Conservation (phyloP, 1,140 invertebrate species). For the Bombus waltoni region DNA sequence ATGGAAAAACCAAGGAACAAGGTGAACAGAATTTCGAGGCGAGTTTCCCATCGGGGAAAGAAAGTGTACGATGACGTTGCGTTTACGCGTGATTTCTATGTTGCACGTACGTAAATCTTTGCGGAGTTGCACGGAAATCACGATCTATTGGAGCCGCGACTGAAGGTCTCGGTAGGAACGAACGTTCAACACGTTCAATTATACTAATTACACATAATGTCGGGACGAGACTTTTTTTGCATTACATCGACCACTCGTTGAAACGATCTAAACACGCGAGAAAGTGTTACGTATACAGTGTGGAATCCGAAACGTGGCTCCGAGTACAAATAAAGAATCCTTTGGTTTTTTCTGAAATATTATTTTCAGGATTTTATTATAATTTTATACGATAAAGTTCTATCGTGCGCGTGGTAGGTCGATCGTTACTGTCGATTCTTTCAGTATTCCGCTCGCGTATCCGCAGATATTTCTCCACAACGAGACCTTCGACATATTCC, state of each 20-base stretch:
- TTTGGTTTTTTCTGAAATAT: not conserved
- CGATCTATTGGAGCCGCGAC: not conserved
- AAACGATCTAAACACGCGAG: not conserved
- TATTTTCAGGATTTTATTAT: not conserved
- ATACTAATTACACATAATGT: too few species aligned
- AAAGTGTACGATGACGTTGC: not conserved
- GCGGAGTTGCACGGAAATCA: not conserved
- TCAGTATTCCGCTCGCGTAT: conserved; percentile 1
- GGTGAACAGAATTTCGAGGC: not conserved
- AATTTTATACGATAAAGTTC: not conserved
- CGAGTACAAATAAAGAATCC: not conserved
- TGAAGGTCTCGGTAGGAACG: not conserved
- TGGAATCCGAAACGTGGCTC: not conserved
- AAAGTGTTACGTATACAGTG: not conserved
- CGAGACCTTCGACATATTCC: not conserved
- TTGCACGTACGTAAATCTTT: not conserved
- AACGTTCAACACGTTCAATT: not conserved
- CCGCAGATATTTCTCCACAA: conserved; percentile 22
- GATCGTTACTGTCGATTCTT: not conserved
- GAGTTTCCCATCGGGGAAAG: not conserved
- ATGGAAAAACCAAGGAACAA: not conserved
- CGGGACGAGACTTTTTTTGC: not conserved
- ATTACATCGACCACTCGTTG: not conserved
- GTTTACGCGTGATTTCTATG: not conserved
- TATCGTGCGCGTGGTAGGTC: not conserved